Conservation (phyloP, 2,113 vertebrate species). For the Lepus americanus region DNA sequence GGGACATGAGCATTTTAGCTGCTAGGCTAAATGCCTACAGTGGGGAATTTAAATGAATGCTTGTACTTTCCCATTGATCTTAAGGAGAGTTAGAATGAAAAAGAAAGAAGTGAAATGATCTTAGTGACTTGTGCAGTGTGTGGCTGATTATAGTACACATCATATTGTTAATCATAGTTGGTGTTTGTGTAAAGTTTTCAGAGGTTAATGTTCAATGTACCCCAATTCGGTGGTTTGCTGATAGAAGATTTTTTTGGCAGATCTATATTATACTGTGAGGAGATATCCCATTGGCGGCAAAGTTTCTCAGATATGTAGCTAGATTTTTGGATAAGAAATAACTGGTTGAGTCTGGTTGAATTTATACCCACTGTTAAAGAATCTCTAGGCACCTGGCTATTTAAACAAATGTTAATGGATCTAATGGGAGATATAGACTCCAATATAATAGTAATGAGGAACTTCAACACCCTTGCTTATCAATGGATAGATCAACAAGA, state of each 20-base stretch:
- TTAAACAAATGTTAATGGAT: too few species aligned
- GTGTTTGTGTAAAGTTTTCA: neutral
- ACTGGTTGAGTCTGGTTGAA: neutral
- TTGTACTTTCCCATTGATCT: slow-evolving; percentile 55
- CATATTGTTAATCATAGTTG: neutral
- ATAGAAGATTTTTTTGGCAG: neutral
- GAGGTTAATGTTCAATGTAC: neutral
- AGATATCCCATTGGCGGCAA: neutral
- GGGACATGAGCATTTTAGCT: too few species aligned
- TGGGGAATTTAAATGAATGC: slow-evolving; percentile 70
- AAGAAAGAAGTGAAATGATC: neutral
- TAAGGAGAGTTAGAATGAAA: slow-evolving; percentile 20
- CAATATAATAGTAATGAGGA: too few species aligned
- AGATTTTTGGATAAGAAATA: neutral
- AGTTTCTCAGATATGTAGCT: slow-evolving; percentile 20
- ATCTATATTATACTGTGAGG: neutral
- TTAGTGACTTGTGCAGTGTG: neutral
- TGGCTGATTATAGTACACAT: neutral
- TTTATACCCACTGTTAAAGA: neutral
- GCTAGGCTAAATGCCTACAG: too few species aligned
- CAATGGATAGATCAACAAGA: too few species aligned
- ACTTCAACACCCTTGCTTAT: too few species aligned
- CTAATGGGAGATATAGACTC: too few species aligned
- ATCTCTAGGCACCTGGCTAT: neutral
- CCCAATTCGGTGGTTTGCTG: neutral